Evolutionary conservation across 2,888 invertebrate genomes (phyloP), one percentile per base, ranked within the genome.

Genomic region (Belgica antarctica): DNA sequence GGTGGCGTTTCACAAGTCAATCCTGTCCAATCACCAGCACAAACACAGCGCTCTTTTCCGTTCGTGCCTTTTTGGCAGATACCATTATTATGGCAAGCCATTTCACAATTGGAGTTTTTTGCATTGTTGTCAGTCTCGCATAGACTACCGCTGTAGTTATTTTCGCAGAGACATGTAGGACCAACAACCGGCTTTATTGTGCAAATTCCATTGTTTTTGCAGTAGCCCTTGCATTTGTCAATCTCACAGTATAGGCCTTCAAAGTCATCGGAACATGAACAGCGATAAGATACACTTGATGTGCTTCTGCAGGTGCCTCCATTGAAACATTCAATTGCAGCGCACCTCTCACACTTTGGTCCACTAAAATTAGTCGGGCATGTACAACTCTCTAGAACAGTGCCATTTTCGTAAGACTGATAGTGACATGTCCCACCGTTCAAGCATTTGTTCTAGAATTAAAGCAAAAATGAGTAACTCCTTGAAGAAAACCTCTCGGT

Each of bases 171-270:
- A 71, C 80, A 80, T 34, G 76, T 76, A 0, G 79, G 76, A 0
- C 79, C 80, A 65, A 77, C 78, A 28, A 75, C 75, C 1, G 77
- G 77, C 12, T 34, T 15, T 52, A 79, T 76, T 31, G 73, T 75
- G 66, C 80, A 80, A 47, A 75, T 75, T 73, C 87, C 87, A 36
- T 84, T 85, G 75, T 85, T 84, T 71, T 81, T 81, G 74, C 88
- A 88, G 72, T 82, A 82, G 28, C 81, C 81, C 15, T 81, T 77
- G 75, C 88, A 88, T 4, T 80, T 78, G 73, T 85, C 82, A 41
- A 81, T 80, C 72, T 87, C 85, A 75, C 89, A 89, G 12, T 81
- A 80, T 61, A 83, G 82, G 2, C 88, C 88, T 0, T 81, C 76
- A 47, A 75, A 86, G 70, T 86, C 85, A 73, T 81, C 79, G 2